Conservation (phyloP, 2,888 invertebrate genomes). For the Eupelmus urozonus region DNA sequence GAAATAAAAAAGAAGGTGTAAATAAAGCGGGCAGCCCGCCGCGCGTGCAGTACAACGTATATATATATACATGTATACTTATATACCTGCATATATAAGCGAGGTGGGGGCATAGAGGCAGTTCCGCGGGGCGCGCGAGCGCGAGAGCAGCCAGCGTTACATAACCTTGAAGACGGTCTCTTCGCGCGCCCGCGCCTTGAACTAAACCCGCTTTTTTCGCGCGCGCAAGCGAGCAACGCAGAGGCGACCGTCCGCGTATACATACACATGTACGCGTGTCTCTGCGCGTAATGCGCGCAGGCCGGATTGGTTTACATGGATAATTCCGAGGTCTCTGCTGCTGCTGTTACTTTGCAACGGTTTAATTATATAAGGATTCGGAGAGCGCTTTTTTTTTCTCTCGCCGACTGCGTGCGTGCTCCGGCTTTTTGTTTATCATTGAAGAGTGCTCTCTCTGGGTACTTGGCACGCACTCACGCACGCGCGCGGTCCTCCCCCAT, state of each 20-base stretch:
- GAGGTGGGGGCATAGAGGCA: not conserved
- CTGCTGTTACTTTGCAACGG: slow-evolving; percentile 17
- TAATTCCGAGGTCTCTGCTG: slow-evolving; percentile 44
- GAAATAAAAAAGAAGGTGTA: not conserved
- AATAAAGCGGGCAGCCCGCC: not conserved
- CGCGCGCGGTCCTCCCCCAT: too few species aligned
- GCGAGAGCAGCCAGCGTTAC: slow-evolving; percentile 51
- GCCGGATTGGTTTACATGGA: slow-evolving; percentile 53
- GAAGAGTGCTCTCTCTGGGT: too few species aligned
- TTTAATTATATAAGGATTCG: slow-evolving; percentile 53
- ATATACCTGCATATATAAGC: not conserved
- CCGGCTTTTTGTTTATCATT: too few species aligned
- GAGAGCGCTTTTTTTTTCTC: slow-evolving; percentile 40
- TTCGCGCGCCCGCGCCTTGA: slow-evolving; percentile 45
- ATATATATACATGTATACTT: not conserved
- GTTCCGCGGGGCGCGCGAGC: not conserved
- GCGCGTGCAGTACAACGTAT: not conserved
- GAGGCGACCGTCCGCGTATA: too few species aligned
- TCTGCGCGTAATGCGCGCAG: slow-evolving; percentile 1
- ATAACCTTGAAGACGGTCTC: slow-evolving; percentile 59
- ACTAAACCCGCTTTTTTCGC: slow-evolving; percentile 51
- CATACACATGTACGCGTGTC: slow-evolving; percentile 15
- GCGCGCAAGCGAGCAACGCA: too few species aligned
- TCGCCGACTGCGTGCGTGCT: not conserved
- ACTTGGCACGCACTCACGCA: too few species aligned